Percentiles rank a stretch among this genome's conserved stretches.
Conservation (phyloP, 2,888 invertebrate genomes). For the Zeuzera pyrina region DNA sequence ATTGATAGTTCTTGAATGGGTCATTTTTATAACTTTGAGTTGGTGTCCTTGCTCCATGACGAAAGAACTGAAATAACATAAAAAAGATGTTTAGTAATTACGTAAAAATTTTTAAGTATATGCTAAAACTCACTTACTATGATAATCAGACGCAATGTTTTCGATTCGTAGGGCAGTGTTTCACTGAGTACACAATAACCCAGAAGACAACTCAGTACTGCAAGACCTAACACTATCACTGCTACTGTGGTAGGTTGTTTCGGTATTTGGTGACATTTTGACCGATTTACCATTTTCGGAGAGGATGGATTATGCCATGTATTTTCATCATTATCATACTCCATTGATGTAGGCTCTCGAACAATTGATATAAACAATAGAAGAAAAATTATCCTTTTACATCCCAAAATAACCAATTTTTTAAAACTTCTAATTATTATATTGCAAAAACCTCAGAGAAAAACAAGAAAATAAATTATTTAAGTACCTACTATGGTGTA, state of each 20-base stretch:
- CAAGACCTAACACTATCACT: constrained; percentile 55
- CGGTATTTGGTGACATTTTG: constrained; percentile 45
- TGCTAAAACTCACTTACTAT: constrained; percentile 36
- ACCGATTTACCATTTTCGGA: constrained; percentile 28
- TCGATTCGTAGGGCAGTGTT: constrained; percentile 59
- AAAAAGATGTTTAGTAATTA: constrained; percentile 1
- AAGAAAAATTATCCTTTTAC: too few species aligned
- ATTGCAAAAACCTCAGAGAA: too few species aligned
- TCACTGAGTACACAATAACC: constrained; percentile 64
- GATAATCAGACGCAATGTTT: constrained; percentile 52
- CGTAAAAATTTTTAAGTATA: background rate
- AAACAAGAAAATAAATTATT: too few species aligned
- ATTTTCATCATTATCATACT: constrained; percentile 56
- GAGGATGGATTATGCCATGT: constrained; percentile 50
- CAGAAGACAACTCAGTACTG: constrained; percentile 60
- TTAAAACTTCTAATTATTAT: too few species aligned
- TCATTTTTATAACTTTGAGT: constrained; percentile 84
- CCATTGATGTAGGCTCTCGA: constrained; percentile 33
- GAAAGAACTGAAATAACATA: constrained; percentile 74
- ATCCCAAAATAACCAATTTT: too few species aligned
- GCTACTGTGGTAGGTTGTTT: constrained; percentile 48
- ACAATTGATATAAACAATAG: too few species aligned
- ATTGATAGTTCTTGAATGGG: constrained; percentile 80
- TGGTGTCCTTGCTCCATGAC: constrained; percentile 90
- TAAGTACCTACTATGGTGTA: too few species aligned